These are phyloP conservation scores for Diaperis boleti DNA, from an alignment of 2,888 invertebrate species.

Conservation along the genomic window DNA sequence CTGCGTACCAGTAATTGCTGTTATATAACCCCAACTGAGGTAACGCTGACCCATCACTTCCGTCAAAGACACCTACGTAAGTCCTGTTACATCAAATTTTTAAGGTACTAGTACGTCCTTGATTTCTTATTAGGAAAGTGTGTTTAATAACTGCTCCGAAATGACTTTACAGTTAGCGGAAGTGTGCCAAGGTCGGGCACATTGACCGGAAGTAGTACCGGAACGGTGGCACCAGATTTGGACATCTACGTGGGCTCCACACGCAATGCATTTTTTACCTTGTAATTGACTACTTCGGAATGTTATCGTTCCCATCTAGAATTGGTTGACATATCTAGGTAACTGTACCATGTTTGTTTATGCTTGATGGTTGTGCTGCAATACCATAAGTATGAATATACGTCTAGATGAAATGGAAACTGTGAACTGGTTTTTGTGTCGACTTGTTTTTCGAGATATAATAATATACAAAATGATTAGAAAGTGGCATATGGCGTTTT, in stretches of 20 bases:
- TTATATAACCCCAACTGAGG: constrained; percentile 23
- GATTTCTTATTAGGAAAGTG: constrained; percentile 30
- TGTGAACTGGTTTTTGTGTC: constrained; percentile 2
- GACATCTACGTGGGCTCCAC: constrained; percentile 11
- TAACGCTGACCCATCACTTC: constrained; percentile 17
- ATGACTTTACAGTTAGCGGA: constrained; percentile 30
- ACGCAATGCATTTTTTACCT: constrained; percentile 4
- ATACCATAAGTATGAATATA: constrained; percentile 1
- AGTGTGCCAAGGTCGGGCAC: constrained; percentile 31
- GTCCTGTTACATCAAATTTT: background rate
- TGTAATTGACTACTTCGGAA: background rate
- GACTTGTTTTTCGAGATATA: too few species aligned
- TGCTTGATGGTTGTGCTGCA: constrained; percentile 1
- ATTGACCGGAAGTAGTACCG: constrained; percentile 16
- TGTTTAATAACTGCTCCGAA: constrained; percentile 9
- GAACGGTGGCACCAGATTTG: constrained; percentile 14
- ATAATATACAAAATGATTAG: background rate
- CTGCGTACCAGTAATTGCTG: constrained; percentile 10
- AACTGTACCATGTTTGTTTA: constrained; percentile 21
- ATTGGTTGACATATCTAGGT: constrained; percentile 4
- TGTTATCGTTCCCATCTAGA: background rate
- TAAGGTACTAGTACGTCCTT: constrained; percentile 9
- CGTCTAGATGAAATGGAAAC: constrained; percentile 21
- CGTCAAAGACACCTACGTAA: background rate
- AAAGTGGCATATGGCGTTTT: background rate